phyloP scores from a whole-genome alignment of 2,797 vertebrate species.

The Paratrypauchen microcephalus region DNA sequence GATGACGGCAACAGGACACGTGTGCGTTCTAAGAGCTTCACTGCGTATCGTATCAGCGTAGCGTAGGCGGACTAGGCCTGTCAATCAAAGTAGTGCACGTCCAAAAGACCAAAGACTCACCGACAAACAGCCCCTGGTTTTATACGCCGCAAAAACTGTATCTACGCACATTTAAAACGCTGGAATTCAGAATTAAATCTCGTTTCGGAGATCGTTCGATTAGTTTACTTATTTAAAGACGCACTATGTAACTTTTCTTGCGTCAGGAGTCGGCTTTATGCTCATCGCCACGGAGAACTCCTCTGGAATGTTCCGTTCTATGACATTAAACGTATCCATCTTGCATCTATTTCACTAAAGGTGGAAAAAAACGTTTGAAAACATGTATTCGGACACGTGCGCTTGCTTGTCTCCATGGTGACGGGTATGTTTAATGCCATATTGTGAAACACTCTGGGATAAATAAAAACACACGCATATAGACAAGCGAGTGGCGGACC shows the following conservation, averaged over 20 bases:
- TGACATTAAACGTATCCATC: neutral
- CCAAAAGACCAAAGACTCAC: neutral
- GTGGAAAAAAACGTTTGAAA: neutral
- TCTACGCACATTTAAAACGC: neutral
- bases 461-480: no score
- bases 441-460: no score
- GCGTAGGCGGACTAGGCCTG: neutral
- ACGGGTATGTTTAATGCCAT: neutral
- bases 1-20: neutral
- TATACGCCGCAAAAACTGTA: neutral
- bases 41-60: neutral
- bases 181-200: neutral
- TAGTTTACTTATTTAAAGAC: neutral
- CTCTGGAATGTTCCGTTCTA: neutral
- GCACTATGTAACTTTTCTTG: neutral
- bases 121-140: neutral
- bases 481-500: no score
- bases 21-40: neutral
- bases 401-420: neutral
- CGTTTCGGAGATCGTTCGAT: neutral
- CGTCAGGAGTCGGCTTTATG: no score
- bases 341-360: neutral
- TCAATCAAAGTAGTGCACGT: slow-evolving; percentile 5
- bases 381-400: neutral
- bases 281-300: no score